These are phyloP conservation scores for zebrafish (Danio rerio) DNA, from an alignment of 2,113 vertebrate genomes.

Conservation along the genomic window DNA sequence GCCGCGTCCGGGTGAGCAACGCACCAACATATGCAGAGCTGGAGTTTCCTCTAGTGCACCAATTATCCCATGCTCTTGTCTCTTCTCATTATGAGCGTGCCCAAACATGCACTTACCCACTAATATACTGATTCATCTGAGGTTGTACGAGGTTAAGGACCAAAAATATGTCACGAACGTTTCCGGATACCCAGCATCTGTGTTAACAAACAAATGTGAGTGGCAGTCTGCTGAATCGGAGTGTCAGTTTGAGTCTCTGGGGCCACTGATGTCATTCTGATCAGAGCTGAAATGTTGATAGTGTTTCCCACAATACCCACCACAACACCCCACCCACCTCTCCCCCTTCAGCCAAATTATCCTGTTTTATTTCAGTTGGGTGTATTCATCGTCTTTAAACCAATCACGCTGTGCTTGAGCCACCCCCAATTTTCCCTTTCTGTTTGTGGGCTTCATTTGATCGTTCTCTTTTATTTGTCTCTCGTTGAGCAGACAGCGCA, in stretches of 20 bases:
- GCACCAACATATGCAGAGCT: neutral
- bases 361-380: slow-evolving; percentile 58
- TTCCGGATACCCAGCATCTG: neutral
- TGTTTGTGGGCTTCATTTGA: slow-evolving; percentile 42
- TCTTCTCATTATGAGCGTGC: neutral
- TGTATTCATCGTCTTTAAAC: slow-evolving; percentile 23
- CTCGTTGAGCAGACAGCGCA: slow-evolving; percentile 83
- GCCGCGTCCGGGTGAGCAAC: slow-evolving; percentile 87
- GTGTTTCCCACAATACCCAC: slow-evolving; percentile 47
- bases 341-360: slow-evolving; percentile 49
- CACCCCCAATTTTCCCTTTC: neutral
- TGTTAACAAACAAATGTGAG: slow-evolving; percentile 33
- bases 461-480: slow-evolving; percentile 37
- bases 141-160: slow-evolving; percentile 37
- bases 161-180: slow-evolving; percentile 2
- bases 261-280: slow-evolving; percentile 61
- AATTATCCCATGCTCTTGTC: neutral
- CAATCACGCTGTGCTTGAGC: neutral
- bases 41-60: neutral
- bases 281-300: slow-evolving; percentile 56
- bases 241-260: slow-evolving; percentile 51
- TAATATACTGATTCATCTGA: neutral
- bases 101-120: neutral
- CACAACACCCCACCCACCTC: slow-evolving; percentile 55
- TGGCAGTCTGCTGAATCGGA: slow-evolving; percentile 37